Base-by-base conservation (phyloP, 1,140 invertebrate species). In the Eriocheir sinensis region DNA sequence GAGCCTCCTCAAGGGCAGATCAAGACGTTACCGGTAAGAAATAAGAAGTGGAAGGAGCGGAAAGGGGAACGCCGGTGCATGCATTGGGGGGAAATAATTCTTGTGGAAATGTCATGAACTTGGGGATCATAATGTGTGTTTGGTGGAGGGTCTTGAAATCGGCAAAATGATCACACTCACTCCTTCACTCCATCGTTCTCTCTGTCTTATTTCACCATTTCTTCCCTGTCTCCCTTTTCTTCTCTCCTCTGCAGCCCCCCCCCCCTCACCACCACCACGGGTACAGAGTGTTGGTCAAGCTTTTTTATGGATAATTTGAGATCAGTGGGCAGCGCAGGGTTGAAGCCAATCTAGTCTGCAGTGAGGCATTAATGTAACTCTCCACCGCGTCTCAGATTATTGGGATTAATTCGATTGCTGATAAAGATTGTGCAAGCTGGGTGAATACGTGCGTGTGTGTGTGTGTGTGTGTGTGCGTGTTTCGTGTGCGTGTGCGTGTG, bases 391-490 rank as follows among this genome's bases (percentile, higher is more conserved):
- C 60, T n/a, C 27, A n/a, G 60, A 72, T 72, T n/a, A 72, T 72
- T n/a, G 60, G 21, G 60, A 72, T 72, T 72, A 72, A 4, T 21
- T 21, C 21, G 60, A 72, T 72, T 72, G n/a, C n/a, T 72, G 60
- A 72, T 72, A n/a, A n/a, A n/a, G 60, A 72, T 21, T 72, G 60
- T 72, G 60, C 60, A 72, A 21, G 60, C 60, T 72, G 15, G 40
- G 32, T 86, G 83, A 41, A 38, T 41, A 32, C 30, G 27, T 40
- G 83, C 32, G 32, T 85, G 30, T 36, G 83, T 86, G 83, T 86
- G 83, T 86, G 83, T 86, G 83, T 86, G 83, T 86, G 83, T 86
- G 83, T 86, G 83, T 86, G 83, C 36, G 83, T 86, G 83, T 86
- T 15, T 72, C n/a, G 83, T 86, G 83, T 86, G 83, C 36, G 32